Base-by-base conservation (phyloP, 2,797 vertebrate genomes). In the Mallotus villosus region DNA sequence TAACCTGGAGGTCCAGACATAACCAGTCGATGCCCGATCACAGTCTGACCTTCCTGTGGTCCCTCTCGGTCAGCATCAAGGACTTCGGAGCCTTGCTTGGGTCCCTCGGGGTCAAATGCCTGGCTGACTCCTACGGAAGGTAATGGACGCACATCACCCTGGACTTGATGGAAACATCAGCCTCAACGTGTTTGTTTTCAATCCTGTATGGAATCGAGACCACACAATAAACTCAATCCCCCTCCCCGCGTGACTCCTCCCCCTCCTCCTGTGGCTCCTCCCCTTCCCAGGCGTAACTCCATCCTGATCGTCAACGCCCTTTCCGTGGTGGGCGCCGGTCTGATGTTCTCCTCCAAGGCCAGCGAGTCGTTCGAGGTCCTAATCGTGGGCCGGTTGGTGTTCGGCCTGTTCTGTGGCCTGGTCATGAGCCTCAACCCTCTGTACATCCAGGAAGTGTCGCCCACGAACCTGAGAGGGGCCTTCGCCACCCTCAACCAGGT, bases 401-500 rank as follows among this genome's bases (percentile, higher is more conserved):
- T 93, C 5, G 93, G 93, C 2, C 78, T 94, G 53, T 94, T 94
- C 84, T 94, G 93, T 1, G 93, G 93, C 19, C 80, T 94, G 61
- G 92, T 86, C 71, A 94, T 94, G 93, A 93, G 91, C 72, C 90
- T 94, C 0, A 94, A 93, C 75, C 92, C 93, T 0, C 90, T 94
- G 21, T 94, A 94, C 81, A 93, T 94, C 71, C 93, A 94, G 81
- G 93, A 92, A 14, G 87, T 94, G 51, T 93, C 93, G 0, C 92
- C 92, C 27, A 93, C 90, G 12, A 83, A 86, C 67, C 86, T 94
- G 61, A 89, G 91, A 4, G 93, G 93, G 21, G 93, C 93, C 41
- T 94, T 94, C 17, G 90, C 93, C 2, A 94, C 93, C 4, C 82
- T 94, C 63, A 94, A 93, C 85, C 93, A 94, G 82, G 92, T 94